phyloP scores from a whole-genome alignment of 30 jellyfish, hydroid and myxozoan species.

The Aurelia aurita complex sp. Pacific region DNA sequence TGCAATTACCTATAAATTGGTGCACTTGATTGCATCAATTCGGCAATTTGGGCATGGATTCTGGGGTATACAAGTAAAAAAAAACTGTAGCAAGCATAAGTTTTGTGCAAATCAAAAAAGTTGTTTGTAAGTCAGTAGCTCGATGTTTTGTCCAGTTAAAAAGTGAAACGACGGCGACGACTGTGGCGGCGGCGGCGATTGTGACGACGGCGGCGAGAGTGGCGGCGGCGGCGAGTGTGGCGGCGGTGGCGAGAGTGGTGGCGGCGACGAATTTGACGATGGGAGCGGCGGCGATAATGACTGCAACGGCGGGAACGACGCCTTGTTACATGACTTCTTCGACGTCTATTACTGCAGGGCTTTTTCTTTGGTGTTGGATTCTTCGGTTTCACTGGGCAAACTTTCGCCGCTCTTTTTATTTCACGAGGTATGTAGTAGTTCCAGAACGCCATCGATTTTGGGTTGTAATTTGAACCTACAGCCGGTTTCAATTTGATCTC shows the following conservation, averaged over 20 bases:
- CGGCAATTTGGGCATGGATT: too few relatives aligned
- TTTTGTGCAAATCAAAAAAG: neutral
- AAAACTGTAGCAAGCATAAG: too few relatives aligned
- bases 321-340: too few relatives aligned
- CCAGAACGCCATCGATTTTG: slow-evolving; percentile 47
- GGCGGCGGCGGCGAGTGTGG: neutral
- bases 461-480: slow-evolving; percentile 1
- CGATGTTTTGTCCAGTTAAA: too few relatives aligned
- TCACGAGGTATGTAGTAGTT: slow-evolving; percentile 2
- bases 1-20: too few relatives aligned
- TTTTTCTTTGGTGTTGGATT: too few relatives aligned
- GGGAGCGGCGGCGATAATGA: neutral
- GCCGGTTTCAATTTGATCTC: slow-evolving; percentile 20
- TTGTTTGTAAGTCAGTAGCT: too few relatives aligned
- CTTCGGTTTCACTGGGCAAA: too few relatives aligned
- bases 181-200: neutral
- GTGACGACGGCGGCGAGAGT: neutral
- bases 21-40: too few relatives aligned
- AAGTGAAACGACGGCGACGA: neutral
- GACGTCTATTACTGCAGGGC: too few relatives aligned
- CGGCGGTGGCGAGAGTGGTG: neutral
- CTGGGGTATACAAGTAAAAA: too few relatives aligned
- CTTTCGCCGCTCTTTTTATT: too few relatives aligned
- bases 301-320: neutral
- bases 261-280: neutral